Percentiles rank a stretch among this genome's conserved stretches.
phyloP scores from a whole-genome alignment of 2,888 invertebrate genomes.

The Caenorhabditis zanzibari region DNA sequence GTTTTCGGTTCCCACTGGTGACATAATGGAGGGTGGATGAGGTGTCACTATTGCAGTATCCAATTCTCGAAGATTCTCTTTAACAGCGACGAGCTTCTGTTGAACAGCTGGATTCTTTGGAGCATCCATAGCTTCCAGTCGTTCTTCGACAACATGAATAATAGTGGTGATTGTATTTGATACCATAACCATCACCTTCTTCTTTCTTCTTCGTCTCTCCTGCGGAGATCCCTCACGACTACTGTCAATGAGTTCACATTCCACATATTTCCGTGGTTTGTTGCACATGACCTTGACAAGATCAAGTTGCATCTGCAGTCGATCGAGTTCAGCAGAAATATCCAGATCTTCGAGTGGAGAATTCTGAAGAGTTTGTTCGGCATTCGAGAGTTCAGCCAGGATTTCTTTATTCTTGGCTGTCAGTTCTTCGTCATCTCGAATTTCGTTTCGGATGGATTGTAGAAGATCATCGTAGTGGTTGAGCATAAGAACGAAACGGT shows the following conservation, averaged over 20 bases:
- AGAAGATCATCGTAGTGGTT: slow-evolving; percentile 63
- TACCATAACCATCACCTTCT: slow-evolving; percentile 78
- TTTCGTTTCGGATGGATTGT: slow-evolving; percentile 59
- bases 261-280: slow-evolving; percentile 73
- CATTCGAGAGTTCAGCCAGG: slow-evolving; percentile 63
- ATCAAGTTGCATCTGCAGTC: slow-evolving; percentile 75
- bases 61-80: slow-evolving; percentile 67
- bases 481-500: slow-evolving; percentile 54
- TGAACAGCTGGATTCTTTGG: slow-evolving; percentile 62
- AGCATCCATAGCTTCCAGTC: slow-evolving; percentile 67
- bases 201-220: slow-evolving; percentile 64
- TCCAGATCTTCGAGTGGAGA: slow-evolving; percentile 65
- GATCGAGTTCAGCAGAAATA: slow-evolving; percentile 72
- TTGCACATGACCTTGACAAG: slow-evolving; percentile 74
- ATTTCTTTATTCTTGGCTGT: slow-evolving; percentile 70
- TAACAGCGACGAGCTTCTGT: slow-evolving; percentile 68
- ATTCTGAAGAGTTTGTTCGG: slow-evolving; percentile 68
- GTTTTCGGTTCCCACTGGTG: slow-evolving; percentile 55
- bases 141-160: slow-evolving; percentile 79
- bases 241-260: slow-evolving; percentile 72
- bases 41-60: slow-evolving; percentile 60
- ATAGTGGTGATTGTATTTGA: slow-evolving; percentile 81
- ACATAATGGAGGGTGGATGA: slow-evolving; percentile 50
- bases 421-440: slow-evolving; percentile 71
- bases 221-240: slow-evolving; percentile 70